Percentiles rank a stretch among this genome's conserved stretches.
phyloP scores from a whole-genome alignment of 2,113 vertebrate genomes.

The Ceyx margarethae region DNA sequence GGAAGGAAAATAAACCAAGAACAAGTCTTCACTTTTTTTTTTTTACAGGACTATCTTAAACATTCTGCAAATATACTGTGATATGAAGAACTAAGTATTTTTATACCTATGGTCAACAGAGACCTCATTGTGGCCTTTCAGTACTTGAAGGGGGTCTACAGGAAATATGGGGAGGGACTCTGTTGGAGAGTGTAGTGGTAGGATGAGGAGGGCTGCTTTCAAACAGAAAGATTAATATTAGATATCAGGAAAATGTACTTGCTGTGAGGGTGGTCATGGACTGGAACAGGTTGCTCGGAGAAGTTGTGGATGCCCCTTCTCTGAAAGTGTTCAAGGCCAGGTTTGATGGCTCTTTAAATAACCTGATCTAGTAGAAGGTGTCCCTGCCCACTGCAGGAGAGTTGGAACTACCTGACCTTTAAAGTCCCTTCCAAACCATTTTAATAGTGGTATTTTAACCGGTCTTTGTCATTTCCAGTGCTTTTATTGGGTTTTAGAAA shows the following conservation, averaged over 20 bases:
- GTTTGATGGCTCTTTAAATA: neutral
- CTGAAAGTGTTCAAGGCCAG: neutral
- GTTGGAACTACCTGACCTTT: neutral
- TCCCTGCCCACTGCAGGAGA: neutral
- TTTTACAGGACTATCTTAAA: neutral
- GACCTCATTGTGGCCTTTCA: neutral
- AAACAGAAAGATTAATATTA: neutral
- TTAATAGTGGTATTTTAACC: neutral
- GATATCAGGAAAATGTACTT: neutral
- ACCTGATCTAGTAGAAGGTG: neutral
- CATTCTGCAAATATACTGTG: neutral
- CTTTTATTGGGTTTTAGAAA: neutral
- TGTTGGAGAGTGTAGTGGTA: neutral
- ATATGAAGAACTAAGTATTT: neutral
- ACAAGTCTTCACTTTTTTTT: neutral
- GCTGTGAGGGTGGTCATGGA: neutral
- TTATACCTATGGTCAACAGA: neutral
- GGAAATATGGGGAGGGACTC: neutral
- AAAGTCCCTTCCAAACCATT: neutral
- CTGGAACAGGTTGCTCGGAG: neutral
- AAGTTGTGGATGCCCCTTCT: neutral
- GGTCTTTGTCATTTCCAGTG: neutral
- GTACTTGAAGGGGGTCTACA: neutral
- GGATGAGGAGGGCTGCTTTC: neutral
- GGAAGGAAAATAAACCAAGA: neutral